Conservation (phyloP, 2,888 invertebrate species). For the Caenorhabditis becei region DNA sequence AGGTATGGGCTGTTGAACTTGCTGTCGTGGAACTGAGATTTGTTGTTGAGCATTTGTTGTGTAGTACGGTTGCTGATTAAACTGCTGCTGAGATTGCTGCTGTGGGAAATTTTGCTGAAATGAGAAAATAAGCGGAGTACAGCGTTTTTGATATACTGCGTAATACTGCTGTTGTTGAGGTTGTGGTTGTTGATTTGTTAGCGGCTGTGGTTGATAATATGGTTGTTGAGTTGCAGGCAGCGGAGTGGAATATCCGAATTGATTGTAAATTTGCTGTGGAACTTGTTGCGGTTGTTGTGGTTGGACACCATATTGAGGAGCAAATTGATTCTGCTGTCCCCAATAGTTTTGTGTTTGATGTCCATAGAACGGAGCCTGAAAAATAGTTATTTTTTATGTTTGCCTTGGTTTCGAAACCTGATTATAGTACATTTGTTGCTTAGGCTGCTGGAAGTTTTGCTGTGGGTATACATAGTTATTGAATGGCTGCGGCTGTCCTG, state of each 20-base stretch:
- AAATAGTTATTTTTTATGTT: background rate
- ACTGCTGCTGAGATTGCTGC: constrained; percentile 2
- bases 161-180: background rate
- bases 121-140: too few species aligned
- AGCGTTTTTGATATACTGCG: constrained; percentile 7
- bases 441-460: constrained; percentile 21
- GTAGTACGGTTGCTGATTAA: constrained; percentile 8
- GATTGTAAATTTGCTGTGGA: too few species aligned
- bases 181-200: constrained; percentile 10
- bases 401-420: too few species aligned
- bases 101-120: constrained; percentile 6
- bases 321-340: constrained; percentile 34
- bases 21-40: background rate
- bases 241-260: constrained; percentile 1
- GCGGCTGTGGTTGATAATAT: background rate
- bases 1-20: background rate
- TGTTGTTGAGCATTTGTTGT: background rate
- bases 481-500: constrained; percentile 19
- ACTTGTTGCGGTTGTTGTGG: constrained; percentile 10
- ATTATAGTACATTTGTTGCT: constrained; percentile 30
- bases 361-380: constrained; percentile 37
- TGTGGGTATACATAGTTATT: constrained; percentile 29
- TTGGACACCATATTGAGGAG: constrained; percentile 1
- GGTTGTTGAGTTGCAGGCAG: background rate
- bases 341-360: constrained; percentile 54